phyloP scores from a whole-genome alignment of 2,888 invertebrate genomes.

The Escarpia spicata region DNA sequence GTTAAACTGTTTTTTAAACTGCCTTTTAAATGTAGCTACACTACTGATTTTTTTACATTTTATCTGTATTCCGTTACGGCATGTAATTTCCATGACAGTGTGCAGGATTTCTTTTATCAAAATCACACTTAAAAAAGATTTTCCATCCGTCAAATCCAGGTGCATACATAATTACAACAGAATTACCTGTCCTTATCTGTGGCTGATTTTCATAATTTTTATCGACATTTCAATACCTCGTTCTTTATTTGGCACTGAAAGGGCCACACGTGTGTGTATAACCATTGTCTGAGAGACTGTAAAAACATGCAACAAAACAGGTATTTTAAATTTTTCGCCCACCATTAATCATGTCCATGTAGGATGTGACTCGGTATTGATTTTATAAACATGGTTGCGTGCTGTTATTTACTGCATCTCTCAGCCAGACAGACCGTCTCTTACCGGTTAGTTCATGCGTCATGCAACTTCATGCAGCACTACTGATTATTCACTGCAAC shows the following conservation, averaged over 20 bases:
- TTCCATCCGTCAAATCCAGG: background rate
- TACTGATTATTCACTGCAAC: background rate
- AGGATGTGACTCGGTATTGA: background rate
- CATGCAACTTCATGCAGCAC: background rate
- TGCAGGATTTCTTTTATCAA: background rate
- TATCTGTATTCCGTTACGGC: background rate
- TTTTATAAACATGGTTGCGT: slow-evolving; percentile 16
- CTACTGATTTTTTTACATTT: background rate
- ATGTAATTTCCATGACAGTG: too few relatives aligned
- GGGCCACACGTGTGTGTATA: background rate
- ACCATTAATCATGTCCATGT: background rate
- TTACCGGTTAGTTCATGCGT: background rate
- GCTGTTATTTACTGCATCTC: background rate
- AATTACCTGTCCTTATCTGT: background rate
- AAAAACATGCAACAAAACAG: background rate
- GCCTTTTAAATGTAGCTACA: background rate
- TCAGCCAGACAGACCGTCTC: background rate
- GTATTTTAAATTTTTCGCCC: background rate
- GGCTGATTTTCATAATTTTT: background rate
- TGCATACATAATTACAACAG: background rate
- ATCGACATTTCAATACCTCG: background rate
- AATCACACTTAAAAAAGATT: background rate
- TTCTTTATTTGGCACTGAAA: background rate
- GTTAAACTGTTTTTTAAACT: background rate
- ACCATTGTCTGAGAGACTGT: background rate